Conservation (phyloP, 1,140 invertebrate species). For the Wasmannia auropunctata region DNA sequence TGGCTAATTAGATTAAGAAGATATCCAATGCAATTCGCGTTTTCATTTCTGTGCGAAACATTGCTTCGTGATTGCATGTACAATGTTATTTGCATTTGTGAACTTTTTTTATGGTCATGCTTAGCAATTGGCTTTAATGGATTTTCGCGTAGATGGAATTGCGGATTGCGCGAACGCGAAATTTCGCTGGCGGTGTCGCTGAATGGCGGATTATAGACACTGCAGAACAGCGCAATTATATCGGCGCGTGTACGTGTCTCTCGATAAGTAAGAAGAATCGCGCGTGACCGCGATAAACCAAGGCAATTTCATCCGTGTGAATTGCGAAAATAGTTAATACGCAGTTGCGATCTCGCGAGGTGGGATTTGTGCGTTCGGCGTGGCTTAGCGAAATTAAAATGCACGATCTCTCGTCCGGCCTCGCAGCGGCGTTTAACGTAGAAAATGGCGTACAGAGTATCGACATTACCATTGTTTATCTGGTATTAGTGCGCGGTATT, state of each 20-base stretch:
- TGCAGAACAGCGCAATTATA: conserved; percentile 27
- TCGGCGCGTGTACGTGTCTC: neutral
- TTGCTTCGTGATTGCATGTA: neutral
- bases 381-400: conserved; percentile 21
- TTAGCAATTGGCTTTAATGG: neutral
- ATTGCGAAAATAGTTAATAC: conserved; percentile 23
- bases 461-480: neutral
- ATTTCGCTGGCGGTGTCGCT: neutral
- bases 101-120: neutral
- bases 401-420: neutral
- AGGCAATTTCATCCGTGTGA: conserved; percentile 10
- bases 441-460: neutral
- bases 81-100: neutral
- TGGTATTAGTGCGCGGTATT: too few species aligned
- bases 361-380: neutral
- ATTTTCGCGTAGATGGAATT: neutral
- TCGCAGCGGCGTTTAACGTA: neutral
- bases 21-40: neutral
- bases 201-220: conserved; percentile 2
- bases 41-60: neutral
- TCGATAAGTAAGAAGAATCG: conserved; percentile 1
- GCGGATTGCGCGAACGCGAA: neutral
- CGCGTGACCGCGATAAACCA: neutral
- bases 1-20: neutral
- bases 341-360: neutral